phyloP scores from a whole-genome alignment of 1,140 invertebrate species.

The Drosophila mayri region DNA sequence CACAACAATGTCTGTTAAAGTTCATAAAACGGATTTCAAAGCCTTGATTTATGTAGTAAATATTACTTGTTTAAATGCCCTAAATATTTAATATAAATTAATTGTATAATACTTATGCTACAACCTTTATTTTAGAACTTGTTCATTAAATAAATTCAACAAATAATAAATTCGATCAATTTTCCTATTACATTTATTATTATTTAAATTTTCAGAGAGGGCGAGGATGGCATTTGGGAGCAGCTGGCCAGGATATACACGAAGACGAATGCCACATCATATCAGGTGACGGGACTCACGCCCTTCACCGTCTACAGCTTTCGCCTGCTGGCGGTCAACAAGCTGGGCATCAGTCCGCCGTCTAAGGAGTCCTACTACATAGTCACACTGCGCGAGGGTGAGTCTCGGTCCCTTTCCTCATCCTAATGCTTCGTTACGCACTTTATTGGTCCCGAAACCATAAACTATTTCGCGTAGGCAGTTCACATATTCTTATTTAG shows the following conservation, averaged over 20 bases:
- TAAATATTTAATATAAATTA: too few relatives aligned
- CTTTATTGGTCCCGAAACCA: conserved; percentile 53
- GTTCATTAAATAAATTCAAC: too few relatives aligned
- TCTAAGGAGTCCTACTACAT: conserved; percentile 92
- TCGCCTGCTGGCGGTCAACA: conserved; percentile 90
- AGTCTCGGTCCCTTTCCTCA: conserved; percentile 50
- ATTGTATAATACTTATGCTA: not conserved
- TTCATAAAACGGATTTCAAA: not conserved
- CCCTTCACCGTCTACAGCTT: conserved; percentile 93
- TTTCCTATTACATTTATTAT: not conserved
- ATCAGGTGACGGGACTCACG: conserved; percentile 88
- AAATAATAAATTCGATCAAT: too few relatives aligned
- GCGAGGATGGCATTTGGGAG: conserved; percentile 89
- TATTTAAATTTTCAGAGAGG: conserved; percentile 87
- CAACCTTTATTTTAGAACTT: not conserved
- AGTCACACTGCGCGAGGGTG: conserved; percentile 91
- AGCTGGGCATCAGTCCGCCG: conserved; percentile 89
- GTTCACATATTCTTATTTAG: conserved; percentile 38
- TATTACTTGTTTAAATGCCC: rapidly evolving
- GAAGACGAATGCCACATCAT: conserved; percentile 88
- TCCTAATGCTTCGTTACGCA: conserved; percentile 14
- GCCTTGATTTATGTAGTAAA: not conserved
- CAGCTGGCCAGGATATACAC: conserved; percentile 88
- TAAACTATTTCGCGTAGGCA: conserved; percentile 55
- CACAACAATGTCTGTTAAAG: not conserved